Base-by-base conservation (phyloP, 2,797 vertebrate species). In the Hyperoplus immaculatus region DNA sequence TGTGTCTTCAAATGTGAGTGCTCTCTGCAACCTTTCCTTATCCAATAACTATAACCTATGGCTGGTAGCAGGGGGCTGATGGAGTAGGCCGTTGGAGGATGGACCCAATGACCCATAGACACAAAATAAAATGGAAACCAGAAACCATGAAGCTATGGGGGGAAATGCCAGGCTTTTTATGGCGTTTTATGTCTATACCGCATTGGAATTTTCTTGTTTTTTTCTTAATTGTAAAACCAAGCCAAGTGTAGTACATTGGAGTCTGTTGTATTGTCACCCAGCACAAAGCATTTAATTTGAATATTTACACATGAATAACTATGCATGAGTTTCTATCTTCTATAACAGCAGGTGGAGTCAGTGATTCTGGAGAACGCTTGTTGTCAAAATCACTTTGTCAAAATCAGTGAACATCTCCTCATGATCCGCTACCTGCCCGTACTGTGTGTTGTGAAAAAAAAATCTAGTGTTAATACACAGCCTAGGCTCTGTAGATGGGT, bases 51-150 rank as follows among this genome's bases (percentile, higher is more conserved):
- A 62, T 61, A 82, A 81, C 65, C 77, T 80, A 66, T 18, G 68
- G 56, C 16, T 51, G 78, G 65, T 67, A 36, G 83, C 71, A 51
- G 78, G 74, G 72, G 73, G 70, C 41, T 74, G 86, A 86, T 81
- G 75, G 42, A 85, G 80, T 1, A 65, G 78, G 80, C 75, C 53
- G 55, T 38, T 51, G 70, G 49, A 70, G 80, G 69, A 69, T n/a
- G 69, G 75, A 73, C n/a, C 75, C 84, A 91, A 89, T 87, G 90
- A 91, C 78, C 88, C 87, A 9, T 72, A 49, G 64, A 59, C 9
- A 67, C 56, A 49, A 63, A 89, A 83, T 78, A 70, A 87, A 89
- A 87, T 83, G 82, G 78, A 87, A 90, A 88, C 38, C 70, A 45
- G 58, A 60, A 55, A 53, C 78, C 72, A 67, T 74, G 78, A 77